Evolutionary conservation across 2,113 vertebrate species (phyloP), one percentile per base, ranked within the genome.

Genomic region (Alligator mississippiensis): DNA sequence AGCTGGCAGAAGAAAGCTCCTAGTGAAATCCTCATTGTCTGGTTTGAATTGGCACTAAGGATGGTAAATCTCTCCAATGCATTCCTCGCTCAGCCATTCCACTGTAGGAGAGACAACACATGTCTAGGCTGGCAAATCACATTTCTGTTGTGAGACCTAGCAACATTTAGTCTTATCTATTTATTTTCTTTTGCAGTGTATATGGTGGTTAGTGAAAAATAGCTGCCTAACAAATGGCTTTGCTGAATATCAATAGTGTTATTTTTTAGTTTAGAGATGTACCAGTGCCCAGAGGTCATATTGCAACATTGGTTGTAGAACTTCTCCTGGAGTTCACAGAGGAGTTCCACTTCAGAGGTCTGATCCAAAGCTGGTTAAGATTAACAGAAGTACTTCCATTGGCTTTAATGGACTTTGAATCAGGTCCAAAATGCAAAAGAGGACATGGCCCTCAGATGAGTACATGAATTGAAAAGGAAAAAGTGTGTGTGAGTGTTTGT

Each of bases 261-360:
- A 63, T 66, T 64, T n/a, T 79, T 77, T 78, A 34, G 78, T 90
- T 94, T 78, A 82, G 30, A 60, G 88, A 79, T 62, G 62, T 24
- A 59, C 47, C 80, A 91, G 84, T 88, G 77, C 76, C 72, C 87
- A 0, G 12, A 79, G 91, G 85, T 91, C 19, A n/a, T 7, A 22
- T 88, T 95, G 72, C 89, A 80, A 11, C 60, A 54, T 66, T 60
- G 63, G 18, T 3, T 77, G 81, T 72, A 34, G 38, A 72, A 5
- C 19, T 34, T 72, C 30, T 19, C 68, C 34, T 11, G 19, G 30
- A 6, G 68, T 34, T 70, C 88, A 72, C n/a, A 82, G 83, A 47
- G 72, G 86, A 30, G 82, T n/a, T n/a, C 80, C 75, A 21, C 76
- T 81, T 47, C 60, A 57, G 14, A 38, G 88, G 25, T 57, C 78